phyloP scores from a whole-genome alignment of 2,113 vertebrate species.

The Sinocyclocheilus grahami region DNA sequence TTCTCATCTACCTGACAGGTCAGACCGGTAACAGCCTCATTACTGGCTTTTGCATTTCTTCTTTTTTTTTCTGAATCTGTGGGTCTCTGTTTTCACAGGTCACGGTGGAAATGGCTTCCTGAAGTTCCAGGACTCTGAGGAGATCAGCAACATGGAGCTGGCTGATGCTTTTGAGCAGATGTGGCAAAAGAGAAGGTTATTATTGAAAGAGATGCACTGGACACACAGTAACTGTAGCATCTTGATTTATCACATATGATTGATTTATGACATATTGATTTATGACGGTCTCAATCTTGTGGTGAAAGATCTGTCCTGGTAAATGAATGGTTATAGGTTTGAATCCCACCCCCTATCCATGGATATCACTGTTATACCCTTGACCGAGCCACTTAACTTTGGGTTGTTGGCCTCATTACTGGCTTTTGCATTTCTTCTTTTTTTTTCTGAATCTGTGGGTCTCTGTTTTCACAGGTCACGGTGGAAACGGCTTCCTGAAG shows the following conservation, averaged over 20 bases:
- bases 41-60: background rate
- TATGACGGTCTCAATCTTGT: background rate
- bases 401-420: no score
- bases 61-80: constrained; percentile 5
- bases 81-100: constrained; percentile 71
- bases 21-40: constrained; percentile 22
- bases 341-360: background rate
- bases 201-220: background rate
- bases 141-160: constrained; percentile 97
- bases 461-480: constrained; percentile 81
- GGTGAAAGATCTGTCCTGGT: background rate
- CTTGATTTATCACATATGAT: background rate
- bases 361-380: background rate
- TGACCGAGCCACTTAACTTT: background rate
- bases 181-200: constrained; percentile 97
- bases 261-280: no score
- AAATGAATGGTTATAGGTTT: background rate
- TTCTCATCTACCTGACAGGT: constrained; percentile 98
- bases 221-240: background rate
- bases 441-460: constrained; percentile 12
- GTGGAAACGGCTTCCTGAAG: constrained; percentile 97
- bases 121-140: constrained; percentile 99
- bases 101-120: constrained; percentile 97
- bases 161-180: constrained; percentile 98
- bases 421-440: background rate